A percentile compares a stretch with the other conserved stretches of the same genome.
Conservation (phyloP, 2,113 vertebrate genomes). For the Otolemur garnettii region DNA sequence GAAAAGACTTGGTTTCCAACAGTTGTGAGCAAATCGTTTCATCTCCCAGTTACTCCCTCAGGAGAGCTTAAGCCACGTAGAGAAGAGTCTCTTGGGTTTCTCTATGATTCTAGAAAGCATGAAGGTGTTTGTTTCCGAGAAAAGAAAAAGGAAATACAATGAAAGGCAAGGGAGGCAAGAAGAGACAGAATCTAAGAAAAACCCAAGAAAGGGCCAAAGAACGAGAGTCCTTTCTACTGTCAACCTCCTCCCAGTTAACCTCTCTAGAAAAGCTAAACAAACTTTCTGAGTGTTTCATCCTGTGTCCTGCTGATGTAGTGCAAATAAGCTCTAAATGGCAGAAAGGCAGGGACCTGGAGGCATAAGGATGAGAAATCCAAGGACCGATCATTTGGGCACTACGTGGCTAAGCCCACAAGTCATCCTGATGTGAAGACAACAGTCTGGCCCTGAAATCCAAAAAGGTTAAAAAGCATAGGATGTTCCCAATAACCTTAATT, state of each 20-base stretch:
- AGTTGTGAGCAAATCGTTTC: neutral
- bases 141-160: neutral
- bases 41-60: neutral
- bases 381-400: neutral
- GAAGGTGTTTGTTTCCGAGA: slow-evolving; percentile 30
- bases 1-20: neutral
- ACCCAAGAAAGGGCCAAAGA: neutral
- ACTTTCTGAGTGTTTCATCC: neutral
- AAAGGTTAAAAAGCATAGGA: neutral
- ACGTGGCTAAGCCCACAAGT: neutral
- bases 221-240: neutral
- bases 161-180: neutral
- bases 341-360: neutral
- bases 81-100: neutral
- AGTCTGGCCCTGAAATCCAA: neutral
- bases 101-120: neutral
- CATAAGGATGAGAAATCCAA: neutral
- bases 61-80: neutral
- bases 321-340: neutral
- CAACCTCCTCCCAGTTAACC: neutral
- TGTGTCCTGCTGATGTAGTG: neutral
- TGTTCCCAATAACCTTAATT: neutral
- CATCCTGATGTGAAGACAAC: too few relatives aligned
- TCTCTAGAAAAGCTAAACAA: neutral
- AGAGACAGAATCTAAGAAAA: slow-evolving; percentile 5